These are phyloP conservation scores for Caenorhabditis auriculariae DNA, from an alignment of 2,888 invertebrate genomes.

Conservation along the genomic window DNA sequence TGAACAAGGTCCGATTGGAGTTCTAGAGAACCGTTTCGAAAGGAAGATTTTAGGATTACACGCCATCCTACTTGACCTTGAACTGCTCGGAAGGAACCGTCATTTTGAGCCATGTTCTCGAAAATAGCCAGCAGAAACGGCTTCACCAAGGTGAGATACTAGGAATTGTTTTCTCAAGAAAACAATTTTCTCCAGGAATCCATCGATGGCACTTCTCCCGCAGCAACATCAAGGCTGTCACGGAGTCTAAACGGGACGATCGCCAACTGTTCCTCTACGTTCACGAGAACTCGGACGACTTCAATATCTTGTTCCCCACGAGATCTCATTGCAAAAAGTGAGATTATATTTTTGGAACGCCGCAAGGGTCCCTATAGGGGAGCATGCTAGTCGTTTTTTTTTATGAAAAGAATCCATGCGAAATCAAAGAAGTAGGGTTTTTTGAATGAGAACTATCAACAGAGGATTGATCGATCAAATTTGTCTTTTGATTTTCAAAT, in stretches of 20 bases:
- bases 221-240: conserved; percentile 81
- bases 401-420: too few relatives aligned
- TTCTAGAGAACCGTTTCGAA: too few relatives aligned
- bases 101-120: conserved; percentile 78
- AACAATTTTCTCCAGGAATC: conserved; percentile 30
- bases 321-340: conserved; percentile 71
- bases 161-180: conserved; percentile 1
- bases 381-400: too few relatives aligned
- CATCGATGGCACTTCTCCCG: conserved; percentile 87
- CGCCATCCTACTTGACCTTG: conserved; percentile 93
- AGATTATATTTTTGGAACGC: conserved; percentile 1
- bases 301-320: conserved; percentile 96
- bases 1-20: conserved; percentile 80
- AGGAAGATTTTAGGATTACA: conserved; percentile 71
- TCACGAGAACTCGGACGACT: conserved; percentile 95
- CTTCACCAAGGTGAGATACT: conserved; percentile 44
- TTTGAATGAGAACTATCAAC: too few relatives aligned
- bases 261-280: conserved; percentile 94
- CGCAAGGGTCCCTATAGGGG: background rate
- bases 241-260: conserved; percentile 88
- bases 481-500: too few relatives aligned
- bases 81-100: conserved; percentile 91
- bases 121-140: conserved; percentile 55
- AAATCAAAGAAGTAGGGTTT: too few relatives aligned
- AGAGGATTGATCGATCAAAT: too few relatives aligned